Conservation (phyloP, 2,888 invertebrate species). For the Meiosimyza platycephala region DNA sequence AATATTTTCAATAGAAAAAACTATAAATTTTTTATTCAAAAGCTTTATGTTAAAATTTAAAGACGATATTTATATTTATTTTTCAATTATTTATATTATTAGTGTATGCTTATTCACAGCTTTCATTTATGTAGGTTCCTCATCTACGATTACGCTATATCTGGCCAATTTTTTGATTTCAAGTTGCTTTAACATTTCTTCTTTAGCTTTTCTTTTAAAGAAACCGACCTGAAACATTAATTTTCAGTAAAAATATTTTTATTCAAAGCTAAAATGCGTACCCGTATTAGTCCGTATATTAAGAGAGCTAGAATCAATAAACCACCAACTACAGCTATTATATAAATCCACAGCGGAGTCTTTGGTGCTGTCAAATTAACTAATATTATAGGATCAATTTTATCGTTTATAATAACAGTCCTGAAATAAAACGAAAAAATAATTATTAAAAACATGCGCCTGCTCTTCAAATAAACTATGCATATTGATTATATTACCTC, state of each 20-base stretch:
- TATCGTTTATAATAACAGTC: not conserved
- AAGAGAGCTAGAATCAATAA: slow-evolving; percentile 56
- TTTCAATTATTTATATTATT: too few species aligned
- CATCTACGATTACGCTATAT: too few species aligned
- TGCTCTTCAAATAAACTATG: too few species aligned
- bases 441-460: too few species aligned
- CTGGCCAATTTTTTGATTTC: slow-evolving; percentile 45
- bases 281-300: slow-evolving; percentile 46
- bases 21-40: not conserved
- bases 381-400: slow-evolving; percentile 7
- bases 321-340: slow-evolving; percentile 58
- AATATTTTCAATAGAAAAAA: not conserved
- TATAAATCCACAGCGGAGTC: slow-evolving; percentile 62
- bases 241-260: too few species aligned
- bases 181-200: slow-evolving; percentile 53
- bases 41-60: not conserved
- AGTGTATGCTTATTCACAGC: too few species aligned
- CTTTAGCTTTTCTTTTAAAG: slow-evolving; percentile 63
- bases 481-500: too few species aligned
- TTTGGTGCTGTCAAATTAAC: slow-evolving; percentile 11
- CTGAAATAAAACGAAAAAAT: not conserved
- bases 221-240: slow-evolving; percentile 60
- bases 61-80: not conserved
- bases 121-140: too few species aligned
- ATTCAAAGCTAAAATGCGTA: too few species aligned